Base-by-base conservation (phyloP, 2,888 invertebrate genomes). In the Xestobium rufovillosum region DNA sequence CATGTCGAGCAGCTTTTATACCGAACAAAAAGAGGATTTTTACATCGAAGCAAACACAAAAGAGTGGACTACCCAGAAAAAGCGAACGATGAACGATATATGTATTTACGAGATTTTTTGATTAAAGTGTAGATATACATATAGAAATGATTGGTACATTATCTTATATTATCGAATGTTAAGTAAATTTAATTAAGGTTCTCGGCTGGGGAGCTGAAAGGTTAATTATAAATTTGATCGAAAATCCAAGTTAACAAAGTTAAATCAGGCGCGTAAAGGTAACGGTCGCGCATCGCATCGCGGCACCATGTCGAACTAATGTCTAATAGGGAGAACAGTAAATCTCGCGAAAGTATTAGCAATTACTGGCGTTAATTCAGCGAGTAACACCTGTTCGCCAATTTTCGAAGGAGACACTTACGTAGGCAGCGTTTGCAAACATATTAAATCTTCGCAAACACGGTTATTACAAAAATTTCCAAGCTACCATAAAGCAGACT, bases 301-400 rank as follows among this genome's bases (percentile, higher is more conserved):
- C 23, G 44, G 51, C 56, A 47, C 49, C 56, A 55, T 57, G 56
- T 59, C 59, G 60, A 57, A 58, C 55, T 57, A 59, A 60, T 60
- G 59, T 59, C 56, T 60, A 59, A 57, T 57, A 57, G 58, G 42
- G 50, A 50, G 49, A 52, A 55, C 58, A 53, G 57, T 62, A 61
- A 62, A 62, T 63, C 61, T 58, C 52, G 52, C 46, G 55, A 56
- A 57, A 60, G 58, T 61, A 63, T 63, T 61, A 60, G 62, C 61
- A 63, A 64, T 63, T 63, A 63, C 60, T 58, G 57, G 59, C 61
- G 63, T 60, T 63, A 63, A 64, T 64, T 61, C 28, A 6, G 10
- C n/a, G 8, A 10, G 28, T 10, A 10, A 10, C 28, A 28, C 28
- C n/a, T 19, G 23, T n/a, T 19, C 23, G 6, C n/a, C 23, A 6